Evolutionary conservation across 2,797 vertebrate genomes (phyloP), one percentile per base, ranked within the genome.

Genomic region (Tauraco hartlaubi): DNA sequence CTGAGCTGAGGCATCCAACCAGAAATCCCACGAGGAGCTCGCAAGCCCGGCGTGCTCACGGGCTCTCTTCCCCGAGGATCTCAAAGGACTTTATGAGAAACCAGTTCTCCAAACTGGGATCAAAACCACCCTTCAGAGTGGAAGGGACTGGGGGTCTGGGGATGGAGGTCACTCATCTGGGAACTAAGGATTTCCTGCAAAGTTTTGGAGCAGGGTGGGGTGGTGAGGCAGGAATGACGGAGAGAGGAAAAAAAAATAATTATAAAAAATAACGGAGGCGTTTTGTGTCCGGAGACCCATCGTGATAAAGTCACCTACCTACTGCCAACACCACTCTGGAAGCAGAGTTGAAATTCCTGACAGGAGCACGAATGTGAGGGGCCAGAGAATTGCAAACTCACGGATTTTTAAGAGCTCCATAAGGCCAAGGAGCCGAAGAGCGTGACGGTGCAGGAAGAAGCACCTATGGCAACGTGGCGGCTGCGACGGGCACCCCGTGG

Each of bases 31-130:
- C 1, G 11, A 68, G 72, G 46, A 66, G 74, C 63, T 67, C 0
- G 0, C 1, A 16, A 77, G 83, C 54, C 35, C 0, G 0, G 25
- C 2, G 13, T 3, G 7, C 69, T 66, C 85, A 19, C 0, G 0
- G 26, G 39, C 31, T 26, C 43, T 75, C 55, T 75, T 52, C 20
- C 44, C 14, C 3, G 5, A 73, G 76, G 46, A 46, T n/a, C 82
- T 80, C 49, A 20, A 58, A 63, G 73, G 63, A 66, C 12, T 4
- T 0, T 1, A 55, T 3, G 64, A 91, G 88, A 91, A 95, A 77
- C 72, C 88, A 92, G 76, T 26, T 92, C 82, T 82, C 94, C 82
- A 69, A 88, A 82, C 16, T 26, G 89, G 86, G 92, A 62, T 41
- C 18, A 39, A 68, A 68, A 18, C 49, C 69, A 29, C 12, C 29